Percentiles rank a stretch among this genome's conserved stretches.
phyloP scores from a whole-genome alignment of 2,888 invertebrate genomes.

The Heliconius sara region DNA sequence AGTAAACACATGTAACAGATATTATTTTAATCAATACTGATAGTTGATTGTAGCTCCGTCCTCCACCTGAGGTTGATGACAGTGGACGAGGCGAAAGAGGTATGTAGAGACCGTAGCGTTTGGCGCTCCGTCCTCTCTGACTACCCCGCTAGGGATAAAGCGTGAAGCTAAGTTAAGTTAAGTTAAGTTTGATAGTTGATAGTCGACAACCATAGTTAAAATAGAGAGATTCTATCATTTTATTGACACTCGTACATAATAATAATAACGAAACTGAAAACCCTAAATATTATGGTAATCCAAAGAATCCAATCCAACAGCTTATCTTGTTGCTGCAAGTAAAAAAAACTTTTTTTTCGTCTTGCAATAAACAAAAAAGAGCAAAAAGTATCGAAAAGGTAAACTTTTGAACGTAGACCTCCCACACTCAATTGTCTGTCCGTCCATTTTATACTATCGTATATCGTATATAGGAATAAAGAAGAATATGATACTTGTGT shows the following conservation, averaged over 20 bases:
- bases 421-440: conserved; percentile 45
- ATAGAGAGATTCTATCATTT: neutral
- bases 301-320: neutral
- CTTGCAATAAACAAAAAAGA: conserved; percentile 11
- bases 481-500: conserved; percentile 47
- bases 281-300: neutral
- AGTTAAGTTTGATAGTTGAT: no score
- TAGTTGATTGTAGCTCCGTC: no score
- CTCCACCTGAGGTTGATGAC: no score
- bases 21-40: no score
- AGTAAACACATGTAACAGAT: no score
- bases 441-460: conserved; percentile 18
- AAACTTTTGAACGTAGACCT: conserved; percentile 37
- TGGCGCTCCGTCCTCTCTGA: no score
- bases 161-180: no score
- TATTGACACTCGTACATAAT: neutral
- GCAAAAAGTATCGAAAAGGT: neutral
- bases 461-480: conserved; percentile 45
- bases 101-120: no score
- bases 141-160: no score
- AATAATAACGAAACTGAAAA: neutral
- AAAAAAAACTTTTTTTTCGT: neutral
- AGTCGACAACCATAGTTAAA: no score
- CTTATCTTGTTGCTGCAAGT: neutral
- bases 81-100: no score